Evolutionary conservation across 2,888 invertebrate species (phyloP).

Genomic region (Conomelus anceps): DNA sequence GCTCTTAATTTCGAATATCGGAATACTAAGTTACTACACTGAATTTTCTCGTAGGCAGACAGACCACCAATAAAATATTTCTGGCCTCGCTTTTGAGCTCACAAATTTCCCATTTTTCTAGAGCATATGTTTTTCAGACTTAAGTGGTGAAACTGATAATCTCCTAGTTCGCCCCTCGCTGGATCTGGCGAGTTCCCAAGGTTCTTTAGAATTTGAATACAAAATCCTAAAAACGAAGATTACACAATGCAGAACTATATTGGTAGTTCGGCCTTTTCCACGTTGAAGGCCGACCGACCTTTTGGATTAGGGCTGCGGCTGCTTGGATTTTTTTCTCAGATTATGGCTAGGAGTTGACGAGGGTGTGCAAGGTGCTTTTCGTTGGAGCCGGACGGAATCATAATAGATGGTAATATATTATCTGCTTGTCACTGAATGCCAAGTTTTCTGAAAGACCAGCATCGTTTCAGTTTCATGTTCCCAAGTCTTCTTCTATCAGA

Average conservation of each 20-base stretch:
- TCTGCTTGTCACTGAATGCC: not conserved
- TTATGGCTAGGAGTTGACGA: not conserved
- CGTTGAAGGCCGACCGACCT: not conserved
- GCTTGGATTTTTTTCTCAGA: not conserved
- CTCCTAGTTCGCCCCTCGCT: constrained; percentile 35
- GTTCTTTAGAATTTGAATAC: not conserved
- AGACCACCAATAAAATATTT: not conserved
- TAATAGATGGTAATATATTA: not conserved
- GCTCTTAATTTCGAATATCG: too few species aligned
- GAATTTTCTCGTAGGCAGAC: not conserved
- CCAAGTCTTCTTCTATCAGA: too few species aligned
- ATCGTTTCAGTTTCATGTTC: not conserved
- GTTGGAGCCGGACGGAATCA: not conserved
- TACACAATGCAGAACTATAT: not conserved
- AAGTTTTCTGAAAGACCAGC: not conserved
- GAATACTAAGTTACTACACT: not conserved
- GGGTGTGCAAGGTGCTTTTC: not conserved
- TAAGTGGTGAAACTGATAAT: too few species aligned
- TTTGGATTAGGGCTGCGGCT: not conserved
- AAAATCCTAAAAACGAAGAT: constrained; percentile 33
- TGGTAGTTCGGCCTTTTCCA: not conserved
- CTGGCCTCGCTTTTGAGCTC: not conserved
- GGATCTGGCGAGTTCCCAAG: not conserved
- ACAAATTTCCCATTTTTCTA: not conserved
- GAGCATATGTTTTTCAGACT: not conserved